Evolutionary conservation across 2,888 invertebrate species (phyloP).

Genomic region (Agrotis segetum): DNA sequence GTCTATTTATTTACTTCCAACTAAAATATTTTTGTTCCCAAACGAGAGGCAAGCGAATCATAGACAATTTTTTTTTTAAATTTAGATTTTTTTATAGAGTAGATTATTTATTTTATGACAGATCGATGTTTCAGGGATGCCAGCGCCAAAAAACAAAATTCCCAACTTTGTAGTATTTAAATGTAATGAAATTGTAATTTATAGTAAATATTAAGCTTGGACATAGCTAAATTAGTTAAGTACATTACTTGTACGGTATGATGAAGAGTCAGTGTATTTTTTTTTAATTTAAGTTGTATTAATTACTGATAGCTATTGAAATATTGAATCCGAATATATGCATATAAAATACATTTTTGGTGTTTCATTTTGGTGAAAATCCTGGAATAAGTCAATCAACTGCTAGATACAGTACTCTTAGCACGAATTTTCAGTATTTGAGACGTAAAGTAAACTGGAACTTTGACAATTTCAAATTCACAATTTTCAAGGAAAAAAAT

Average conservation of each 20-base stretch:
- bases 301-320: constrained; percentile 89
- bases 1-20: neutral
- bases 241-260: constrained; percentile 80
- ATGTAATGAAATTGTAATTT: constrained; percentile 89
- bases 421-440: too few species aligned
- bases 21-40: neutral
- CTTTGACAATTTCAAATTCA: too few species aligned
- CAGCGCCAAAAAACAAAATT: constrained; percentile 47
- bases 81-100: constrained; percentile 28
- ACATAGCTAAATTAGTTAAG: constrained; percentile 88
- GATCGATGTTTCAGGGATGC: constrained; percentile 59
- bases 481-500: too few species aligned
- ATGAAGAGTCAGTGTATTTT: constrained; percentile 88
- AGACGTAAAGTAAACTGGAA: too few species aligned
- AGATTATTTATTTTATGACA: constrained; percentile 27
- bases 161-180: constrained; percentile 75
- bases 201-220: constrained; percentile 88
- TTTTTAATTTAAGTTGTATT: constrained; percentile 89
- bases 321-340: constrained; percentile 90
- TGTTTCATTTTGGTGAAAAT: constrained; percentile 74
- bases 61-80: constrained; percentile 18
- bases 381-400: neutral
- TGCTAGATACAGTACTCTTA: neutral
- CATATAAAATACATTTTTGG: constrained; percentile 85
- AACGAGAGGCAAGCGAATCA: constrained; percentile 8